Percentiles rank a stretch among this genome's conserved stretches.
These are phyloP conservation scores for Drosophila kohkoa DNA, from an alignment of 1,140 invertebrate species.

Conservation along the genomic window DNA sequence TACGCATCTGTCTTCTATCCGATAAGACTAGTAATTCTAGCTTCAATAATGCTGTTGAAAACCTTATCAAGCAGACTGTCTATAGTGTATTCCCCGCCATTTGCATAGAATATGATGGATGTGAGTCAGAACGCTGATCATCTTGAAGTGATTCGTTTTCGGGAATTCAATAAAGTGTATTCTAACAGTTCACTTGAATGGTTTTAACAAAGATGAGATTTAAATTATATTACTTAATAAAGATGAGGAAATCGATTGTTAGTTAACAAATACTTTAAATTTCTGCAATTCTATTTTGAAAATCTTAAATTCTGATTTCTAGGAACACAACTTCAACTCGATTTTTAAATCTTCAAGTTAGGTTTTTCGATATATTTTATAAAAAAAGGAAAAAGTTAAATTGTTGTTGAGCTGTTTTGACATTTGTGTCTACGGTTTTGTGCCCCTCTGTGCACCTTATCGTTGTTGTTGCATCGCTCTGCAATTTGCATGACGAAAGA, in stretches of 20 bases:
- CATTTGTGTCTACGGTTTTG: slow-evolving; percentile 9
- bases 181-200: no score
- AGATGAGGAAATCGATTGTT: no score
- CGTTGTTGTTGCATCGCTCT: slow-evolving; percentile 23
- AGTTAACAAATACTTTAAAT: no score
- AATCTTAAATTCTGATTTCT: no score
- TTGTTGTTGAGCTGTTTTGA: background rate
- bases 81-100: background rate
- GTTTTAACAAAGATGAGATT: no score
- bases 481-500: slow-evolving; percentile 43
- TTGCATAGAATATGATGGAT: background rate
- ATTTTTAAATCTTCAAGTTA: no score
- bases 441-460: slow-evolving; percentile 5
- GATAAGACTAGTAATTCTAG: background rate
- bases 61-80: slow-evolving; percentile 6
- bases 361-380: no score
- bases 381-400: background rate
- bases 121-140: background rate
- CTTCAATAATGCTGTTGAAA: background rate
- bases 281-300: no score
- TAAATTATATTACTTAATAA: no score
- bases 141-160: background rate
- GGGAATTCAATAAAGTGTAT: no score
- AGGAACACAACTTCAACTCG: no score
- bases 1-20: background rate